Base-by-base conservation (phyloP, 2,113 vertebrate genomes). In the Acrocephalus arundinaceus region DNA sequence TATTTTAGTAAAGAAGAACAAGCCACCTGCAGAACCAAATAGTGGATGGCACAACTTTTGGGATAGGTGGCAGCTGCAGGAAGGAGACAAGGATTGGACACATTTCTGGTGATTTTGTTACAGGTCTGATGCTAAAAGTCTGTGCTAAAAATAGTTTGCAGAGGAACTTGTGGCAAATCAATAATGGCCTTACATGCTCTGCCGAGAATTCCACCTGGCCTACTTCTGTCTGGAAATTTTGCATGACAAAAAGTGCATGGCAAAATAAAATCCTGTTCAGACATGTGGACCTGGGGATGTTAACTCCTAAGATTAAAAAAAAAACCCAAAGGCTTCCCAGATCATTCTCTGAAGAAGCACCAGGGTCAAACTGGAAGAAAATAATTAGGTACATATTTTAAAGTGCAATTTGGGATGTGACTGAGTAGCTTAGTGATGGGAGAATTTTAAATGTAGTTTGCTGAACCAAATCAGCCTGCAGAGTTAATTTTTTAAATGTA, bases 141-240 rank as follows among this genome's bases (percentile, higher is more conserved):
- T 25, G 6, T 46, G 49, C 81, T 94, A 95, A 87, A 95, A 82
- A 85, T 58, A 85, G 66, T 58, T 82, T 25, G 24, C 48, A 74
- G 46, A 89, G 83, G 77, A 91, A 70, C 48, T 81, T 43, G 62
- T 91, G 81, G 71, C 78, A 93, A 93, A 66, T 87, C 74, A 87
- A 10, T 87, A 94, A 87, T 37, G 83, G 46, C 70, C 62, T 72
- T 43, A 46, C 19, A 19, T 4, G 8, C 58, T 78, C 57, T 33
- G 33, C 83, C 6, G 10, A 88, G 79, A 80, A 83, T 84, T 86
- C 91, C 37, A 16, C 51, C 76, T 48, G 31, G 72, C 75, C 83
- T 63, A 51, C 59, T 88, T 94, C 51, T 24, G 2, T 25, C 63
- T 62, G 70, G 76, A 78, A 67, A 75, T 17, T 35, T 22, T 78